These are phyloP conservation scores for Labrus mixtus DNA, from an alignment of 2,113 vertebrate genomes.

Conservation along the genomic window DNA sequence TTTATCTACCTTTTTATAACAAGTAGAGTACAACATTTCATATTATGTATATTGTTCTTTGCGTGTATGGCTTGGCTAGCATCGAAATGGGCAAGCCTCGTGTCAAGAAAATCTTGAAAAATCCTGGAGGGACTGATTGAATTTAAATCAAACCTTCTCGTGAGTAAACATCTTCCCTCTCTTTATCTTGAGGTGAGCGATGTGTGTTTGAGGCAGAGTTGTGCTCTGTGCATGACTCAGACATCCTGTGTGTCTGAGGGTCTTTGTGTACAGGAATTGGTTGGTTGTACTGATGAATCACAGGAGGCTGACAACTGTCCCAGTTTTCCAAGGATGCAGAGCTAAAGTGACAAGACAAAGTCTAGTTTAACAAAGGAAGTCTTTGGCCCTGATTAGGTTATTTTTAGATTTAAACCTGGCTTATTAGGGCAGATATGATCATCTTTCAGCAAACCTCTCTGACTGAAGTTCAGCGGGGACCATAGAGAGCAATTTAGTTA, in stretches of 20 bases:
- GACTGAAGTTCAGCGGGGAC: not conserved
- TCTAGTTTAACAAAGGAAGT: constrained; percentile 34
- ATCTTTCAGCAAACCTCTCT: not conserved
- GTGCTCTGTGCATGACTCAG: constrained; percentile 12
- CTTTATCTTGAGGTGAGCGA: not conserved
- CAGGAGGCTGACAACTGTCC: constrained; percentile 43
- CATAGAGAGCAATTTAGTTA: not conserved
- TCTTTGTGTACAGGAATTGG: constrained; percentile 40
- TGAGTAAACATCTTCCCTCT: not conserved
- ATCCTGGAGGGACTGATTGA: too few relatives aligned
- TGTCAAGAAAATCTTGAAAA: too few relatives aligned
- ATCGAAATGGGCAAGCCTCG: too few relatives aligned
- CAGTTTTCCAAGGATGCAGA: constrained; percentile 36
- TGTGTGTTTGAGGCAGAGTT: not conserved
- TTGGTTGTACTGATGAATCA: constrained; percentile 53
- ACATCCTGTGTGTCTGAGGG: constrained; percentile 15
- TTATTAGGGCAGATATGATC: constrained; percentile 2
- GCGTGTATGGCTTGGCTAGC: too few relatives aligned
- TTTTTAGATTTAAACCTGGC: constrained; percentile 21
- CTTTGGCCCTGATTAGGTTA: constrained; percentile 1
- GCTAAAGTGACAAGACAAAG: constrained; percentile 28
- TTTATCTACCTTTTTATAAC: too few relatives aligned
- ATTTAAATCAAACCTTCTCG: not conserved
- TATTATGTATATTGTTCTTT: too few relatives aligned
- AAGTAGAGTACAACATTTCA: too few relatives aligned